Evolutionary conservation across 2,888 invertebrate genomes (phyloP).

Genomic region (Euproctis similis): DNA sequence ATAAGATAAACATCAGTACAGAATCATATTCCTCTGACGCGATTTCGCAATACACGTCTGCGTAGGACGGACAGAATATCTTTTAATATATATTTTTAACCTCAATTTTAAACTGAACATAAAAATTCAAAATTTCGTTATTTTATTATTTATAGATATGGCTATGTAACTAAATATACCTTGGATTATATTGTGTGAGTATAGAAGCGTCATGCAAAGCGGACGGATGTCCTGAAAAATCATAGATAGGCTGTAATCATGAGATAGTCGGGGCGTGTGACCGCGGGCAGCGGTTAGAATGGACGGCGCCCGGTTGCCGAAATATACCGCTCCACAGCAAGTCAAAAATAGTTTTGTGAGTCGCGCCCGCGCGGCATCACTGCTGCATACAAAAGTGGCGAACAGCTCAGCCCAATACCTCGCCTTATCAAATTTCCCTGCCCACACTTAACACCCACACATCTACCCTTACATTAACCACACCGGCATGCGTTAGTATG

Average conservation of each 20-base stretch:
- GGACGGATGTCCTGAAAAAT: constrained; percentile 15
- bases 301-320: constrained; percentile 29
- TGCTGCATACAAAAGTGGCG: constrained; percentile 71
- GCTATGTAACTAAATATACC: constrained; percentile 12
- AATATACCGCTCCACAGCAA: constrained; percentile 48
- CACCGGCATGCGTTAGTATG: constrained; percentile 65
- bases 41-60: too few relatives aligned
- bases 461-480: constrained; percentile 30
- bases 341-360: constrained; percentile 62
- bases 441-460: constrained; percentile 58
- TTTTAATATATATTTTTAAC: too few relatives aligned
- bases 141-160: constrained; percentile 22
- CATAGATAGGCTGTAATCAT: constrained; percentile 11
- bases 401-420: constrained; percentile 36
- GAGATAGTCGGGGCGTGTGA: constrained; percentile 8
- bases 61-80: too few relatives aligned
- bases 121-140: too few relatives aligned
- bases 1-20: too few relatives aligned
- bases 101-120: too few relatives aligned
- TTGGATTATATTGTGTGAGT: constrained; percentile 6
- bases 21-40: too few relatives aligned
- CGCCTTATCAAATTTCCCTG: constrained; percentile 73
- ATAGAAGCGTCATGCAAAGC: constrained; percentile 27
- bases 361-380: constrained; percentile 34
- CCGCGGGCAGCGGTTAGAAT: constrained; percentile 18